Evolutionary conservation across 1,140 invertebrate species (phyloP).

Genomic region (Pseudobourletiella spinata): DNA sequence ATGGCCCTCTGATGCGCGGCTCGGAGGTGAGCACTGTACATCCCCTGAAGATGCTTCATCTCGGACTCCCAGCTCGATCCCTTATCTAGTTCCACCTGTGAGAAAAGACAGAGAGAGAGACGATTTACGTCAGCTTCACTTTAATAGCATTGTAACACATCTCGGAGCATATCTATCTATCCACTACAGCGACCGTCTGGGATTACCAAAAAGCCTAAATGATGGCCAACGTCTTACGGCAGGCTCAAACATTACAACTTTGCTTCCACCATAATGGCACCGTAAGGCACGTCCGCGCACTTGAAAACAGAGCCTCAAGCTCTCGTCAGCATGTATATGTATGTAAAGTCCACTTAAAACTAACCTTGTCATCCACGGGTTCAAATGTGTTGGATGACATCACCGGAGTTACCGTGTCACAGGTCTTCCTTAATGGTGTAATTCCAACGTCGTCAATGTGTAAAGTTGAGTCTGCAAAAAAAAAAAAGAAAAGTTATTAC

Average conservation of each 20-base stretch:
- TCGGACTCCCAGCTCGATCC: background rate
- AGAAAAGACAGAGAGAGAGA: background rate
- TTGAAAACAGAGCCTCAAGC: too few species aligned
- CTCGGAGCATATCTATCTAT: too few species aligned
- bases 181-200: too few species aligned
- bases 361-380: background rate
- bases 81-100: background rate
- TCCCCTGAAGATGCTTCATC: background rate
- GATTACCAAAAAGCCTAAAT: too few species aligned
- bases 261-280: too few species aligned
- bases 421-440: background rate
- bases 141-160: too few species aligned
- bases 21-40: slow-evolving; percentile 1
- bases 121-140: too few species aligned
- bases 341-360: too few species aligned
- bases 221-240: too few species aligned
- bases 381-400: background rate
- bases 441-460: slow-evolving; percentile 3
- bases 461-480: background rate
- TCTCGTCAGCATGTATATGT: too few species aligned
- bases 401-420: background rate
- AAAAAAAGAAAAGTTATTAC: background rate
- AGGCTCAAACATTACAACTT: too few species aligned
- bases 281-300: too few species aligned
- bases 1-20: slow-evolving; percentile 11